Base-by-base conservation (phyloP, 2,113 vertebrate genomes). In the Chloroceryle aenea region DNA sequence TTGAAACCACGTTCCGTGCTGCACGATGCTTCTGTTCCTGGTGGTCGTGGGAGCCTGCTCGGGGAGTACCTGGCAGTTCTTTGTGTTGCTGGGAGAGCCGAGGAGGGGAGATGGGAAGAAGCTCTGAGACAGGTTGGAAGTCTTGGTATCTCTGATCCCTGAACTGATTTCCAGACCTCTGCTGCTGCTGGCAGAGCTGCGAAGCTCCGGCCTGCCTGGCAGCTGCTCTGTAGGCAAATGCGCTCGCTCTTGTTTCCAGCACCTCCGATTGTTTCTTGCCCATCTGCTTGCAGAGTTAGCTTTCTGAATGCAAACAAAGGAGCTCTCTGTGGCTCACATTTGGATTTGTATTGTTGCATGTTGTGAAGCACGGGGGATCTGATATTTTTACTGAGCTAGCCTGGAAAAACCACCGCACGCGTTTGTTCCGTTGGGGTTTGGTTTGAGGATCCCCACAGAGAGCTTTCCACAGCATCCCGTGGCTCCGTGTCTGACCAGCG, bases 1-100 rank as follows among this genome's bases (percentile, higher is more conserved):
- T n/a, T n/a, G n/a, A n/a, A 48, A 40, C 18, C 14, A 23, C 7
- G 27, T 38, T 30, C 2, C 0, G 0, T 30, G 63, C 38, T 32
- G 22, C 19, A 0, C 40, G n/a, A 18, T 18, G 2, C 21, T 13
- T 30, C 4, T 18, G 4, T 16, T 62, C 55, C 48, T 58, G 15
- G 0, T 53, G 8, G 0, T 5, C 15, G 42, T 58, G 88, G 38
- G 53, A 58, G 21, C 52, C 26, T 43, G 50, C 68, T 72, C n/a
- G 1, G 55, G 48, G 50, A 48, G 62, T 12, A 0, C 53, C 53
- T n/a, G n/a, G 27, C 78, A 73, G 58, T 43, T 83, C 62, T 32
- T 15, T 30, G 12, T 82, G 47, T 50, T 34, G 0, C 8, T 34
- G n/a, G 77, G 47, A 73, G 48, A 25, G 22, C 48, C 55, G 42